Conservation (phyloP, 92 coral and sea anemone genomes). For the Palythoa grandiflora region DNA sequence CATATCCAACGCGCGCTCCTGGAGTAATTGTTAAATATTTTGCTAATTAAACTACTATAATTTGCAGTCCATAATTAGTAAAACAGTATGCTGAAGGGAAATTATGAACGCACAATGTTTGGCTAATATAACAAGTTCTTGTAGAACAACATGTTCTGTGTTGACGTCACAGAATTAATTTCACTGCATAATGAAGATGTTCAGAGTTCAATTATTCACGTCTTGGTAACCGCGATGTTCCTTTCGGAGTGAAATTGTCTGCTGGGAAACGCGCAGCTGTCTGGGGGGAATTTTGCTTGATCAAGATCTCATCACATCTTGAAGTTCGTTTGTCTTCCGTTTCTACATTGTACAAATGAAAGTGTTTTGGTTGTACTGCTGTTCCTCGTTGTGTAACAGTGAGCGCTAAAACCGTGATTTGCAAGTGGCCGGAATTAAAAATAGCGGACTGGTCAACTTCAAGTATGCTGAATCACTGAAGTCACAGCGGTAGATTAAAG, state of each 20-base stretch:
- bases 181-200: not conserved
- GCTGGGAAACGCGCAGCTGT: slow-evolving; percentile 51
- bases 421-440: too few species aligned
- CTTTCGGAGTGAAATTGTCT: not conserved
- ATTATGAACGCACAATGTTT: not conserved
- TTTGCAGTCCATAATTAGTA: not conserved
- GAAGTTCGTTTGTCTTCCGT: not conserved
- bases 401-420: too few species aligned
- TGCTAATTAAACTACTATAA: too few species aligned
- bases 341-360: not conserved
- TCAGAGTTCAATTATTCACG: slow-evolving; percentile 37
- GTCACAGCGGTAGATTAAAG: not conserved
- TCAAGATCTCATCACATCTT: not conserved
- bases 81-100: too few species aligned
- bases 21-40: too few species aligned
- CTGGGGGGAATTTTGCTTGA: slow-evolving; percentile 1
- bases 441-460: not conserved
- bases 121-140: not conserved
- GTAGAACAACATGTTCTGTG: not conserved
- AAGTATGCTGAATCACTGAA: too few species aligned
- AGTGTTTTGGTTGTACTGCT: not conserved
- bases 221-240: slow-evolving; percentile 17
- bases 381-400: not conserved
- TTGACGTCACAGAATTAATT: slow-evolving; percentile 20
- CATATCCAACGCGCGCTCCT: too few species aligned